Evolutionary conservation across 2,113 vertebrate species (phyloP).

Genomic region (Tonatia bakeri): DNA sequence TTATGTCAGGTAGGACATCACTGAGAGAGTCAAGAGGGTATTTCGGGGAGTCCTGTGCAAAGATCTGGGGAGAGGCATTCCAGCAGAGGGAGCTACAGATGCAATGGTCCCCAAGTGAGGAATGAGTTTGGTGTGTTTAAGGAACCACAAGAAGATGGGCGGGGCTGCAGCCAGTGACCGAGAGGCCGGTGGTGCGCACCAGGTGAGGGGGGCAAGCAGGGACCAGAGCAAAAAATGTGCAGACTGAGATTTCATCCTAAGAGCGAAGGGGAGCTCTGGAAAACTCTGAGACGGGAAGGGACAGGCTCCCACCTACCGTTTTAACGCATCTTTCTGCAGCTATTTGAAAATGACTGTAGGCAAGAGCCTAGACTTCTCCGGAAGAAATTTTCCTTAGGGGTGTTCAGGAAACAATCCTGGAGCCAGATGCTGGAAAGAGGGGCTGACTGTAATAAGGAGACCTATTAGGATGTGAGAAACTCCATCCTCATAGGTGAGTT

Average conservation of each 20-base stretch:
- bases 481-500: no score
- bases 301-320: neutral
- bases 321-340: neutral
- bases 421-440: neutral
- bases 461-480: neutral
- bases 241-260: neutral
- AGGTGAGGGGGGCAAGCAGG: neutral
- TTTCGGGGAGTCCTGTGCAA: neutral
- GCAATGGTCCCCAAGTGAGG: no score
- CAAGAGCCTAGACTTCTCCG: neutral
- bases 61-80: neutral
- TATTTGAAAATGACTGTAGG: neutral
- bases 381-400: neutral
- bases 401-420: neutral
- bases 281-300: neutral
- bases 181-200: rapidly evolving
- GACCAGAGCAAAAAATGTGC: neutral
- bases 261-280: neutral
- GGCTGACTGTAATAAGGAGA: neutral
- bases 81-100: neutral
- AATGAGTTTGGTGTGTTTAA: neutral
- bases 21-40: neutral
- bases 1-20: neutral
- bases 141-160: neutral
- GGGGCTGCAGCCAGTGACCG: neutral